phyloP scores from a whole-genome alignment of 2,113 vertebrate species.

The Apaloderma vittatum region DNA sequence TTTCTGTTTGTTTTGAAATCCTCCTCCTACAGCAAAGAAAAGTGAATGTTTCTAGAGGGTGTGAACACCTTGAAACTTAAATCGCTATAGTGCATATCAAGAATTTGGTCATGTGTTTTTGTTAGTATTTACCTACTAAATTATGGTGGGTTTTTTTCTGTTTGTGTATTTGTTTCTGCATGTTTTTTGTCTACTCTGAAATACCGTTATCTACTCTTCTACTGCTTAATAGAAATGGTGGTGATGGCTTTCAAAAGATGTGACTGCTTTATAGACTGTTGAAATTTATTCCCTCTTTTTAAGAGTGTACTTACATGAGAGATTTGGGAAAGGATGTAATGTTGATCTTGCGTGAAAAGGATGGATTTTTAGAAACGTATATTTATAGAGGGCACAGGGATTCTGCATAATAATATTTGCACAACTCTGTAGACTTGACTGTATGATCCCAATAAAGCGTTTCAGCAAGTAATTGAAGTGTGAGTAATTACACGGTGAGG shows the following conservation, averaged over 20 bases:
- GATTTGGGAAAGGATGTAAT: neutral
- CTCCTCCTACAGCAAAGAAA: neutral
- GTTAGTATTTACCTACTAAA: neutral
- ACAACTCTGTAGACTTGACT: neutral
- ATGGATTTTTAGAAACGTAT: neutral
- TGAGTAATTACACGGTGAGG: neutral
- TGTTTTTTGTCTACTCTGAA: neutral
- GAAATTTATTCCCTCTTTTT: neutral
- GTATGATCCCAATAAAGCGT: neutral
- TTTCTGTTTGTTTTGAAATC: neutral
- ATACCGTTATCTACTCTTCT: neutral
- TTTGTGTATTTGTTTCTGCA: neutral
- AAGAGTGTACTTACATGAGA: neutral
- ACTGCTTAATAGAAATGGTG: neutral
- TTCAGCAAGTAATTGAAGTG: constrained; percentile 1
- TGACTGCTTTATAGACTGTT: neutral
- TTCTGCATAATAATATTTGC: neutral
- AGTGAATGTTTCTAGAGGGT: neutral
- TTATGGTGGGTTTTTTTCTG: neutral
- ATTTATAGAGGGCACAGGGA: neutral
- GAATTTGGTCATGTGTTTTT: neutral
- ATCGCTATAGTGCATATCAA: neutral
- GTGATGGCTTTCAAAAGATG: neutral
- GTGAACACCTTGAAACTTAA: neutral
- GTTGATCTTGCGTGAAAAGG: neutral